Percentiles rank a stretch among this genome's conserved stretches.
These are phyloP conservation scores for Emydocephalus ijimae DNA, from an alignment of 2,113 vertebrate genomes.

Conservation along the genomic window DNA sequence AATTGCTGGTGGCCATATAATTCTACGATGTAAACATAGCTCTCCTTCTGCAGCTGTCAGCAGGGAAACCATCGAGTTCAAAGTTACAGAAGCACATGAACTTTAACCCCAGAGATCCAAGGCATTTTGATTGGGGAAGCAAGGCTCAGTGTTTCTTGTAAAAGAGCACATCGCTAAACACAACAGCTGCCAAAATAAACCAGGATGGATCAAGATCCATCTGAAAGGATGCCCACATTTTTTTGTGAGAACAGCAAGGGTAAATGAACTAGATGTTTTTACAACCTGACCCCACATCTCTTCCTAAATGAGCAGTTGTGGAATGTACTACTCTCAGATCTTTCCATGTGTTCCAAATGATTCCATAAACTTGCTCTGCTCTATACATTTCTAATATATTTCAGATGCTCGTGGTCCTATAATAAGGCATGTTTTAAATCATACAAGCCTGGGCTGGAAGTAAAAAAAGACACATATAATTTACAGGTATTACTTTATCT, in stretches of 20 bases:
- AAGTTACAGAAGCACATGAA: slow-evolving; percentile 58
- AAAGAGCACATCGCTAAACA: slow-evolving; percentile 47
- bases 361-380: slow-evolving; percentile 35
- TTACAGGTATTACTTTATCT: not conserved
- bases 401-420: not conserved
- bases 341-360: not conserved
- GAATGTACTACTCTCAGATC: slow-evolving; percentile 30
- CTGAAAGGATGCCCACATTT: slow-evolving; percentile 41
- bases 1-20: slow-evolving; percentile 52
- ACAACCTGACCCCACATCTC: slow-evolving; percentile 41
- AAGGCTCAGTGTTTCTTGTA: slow-evolving; percentile 40
- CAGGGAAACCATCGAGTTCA: slow-evolving; percentile 62
- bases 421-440: not conserved
- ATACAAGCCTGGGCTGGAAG: slow-evolving; percentile 16
- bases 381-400: not conserved
- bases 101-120: slow-evolving; percentile 51
- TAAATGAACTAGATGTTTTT: slow-evolving; percentile 55
- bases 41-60: slow-evolving; percentile 57
- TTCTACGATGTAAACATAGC: slow-evolving; percentile 60
- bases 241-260: slow-evolving; percentile 49
- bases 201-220: slow-evolving; percentile 46
- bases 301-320: slow-evolving; percentile 38
- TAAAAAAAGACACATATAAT: not conserved
- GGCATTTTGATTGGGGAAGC: slow-evolving; percentile 44
- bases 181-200: slow-evolving; percentile 47